Conservation (phyloP, 2,888 invertebrate species). For the Eremobia ochroleuca region DNA sequence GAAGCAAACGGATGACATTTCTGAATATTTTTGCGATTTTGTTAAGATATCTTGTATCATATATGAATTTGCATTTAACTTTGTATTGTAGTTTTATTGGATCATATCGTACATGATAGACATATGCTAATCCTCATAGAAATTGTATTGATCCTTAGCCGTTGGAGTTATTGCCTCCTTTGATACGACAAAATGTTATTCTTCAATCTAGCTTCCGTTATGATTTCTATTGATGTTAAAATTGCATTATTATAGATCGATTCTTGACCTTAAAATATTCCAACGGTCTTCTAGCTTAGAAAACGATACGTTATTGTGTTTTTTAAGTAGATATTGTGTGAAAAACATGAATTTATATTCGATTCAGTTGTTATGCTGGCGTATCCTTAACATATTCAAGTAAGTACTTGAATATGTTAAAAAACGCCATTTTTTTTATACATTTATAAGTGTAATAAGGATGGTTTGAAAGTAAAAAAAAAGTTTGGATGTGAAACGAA, state of each 20-base stretch:
- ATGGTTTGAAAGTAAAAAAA: not conserved
- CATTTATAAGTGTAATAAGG: too few species aligned
- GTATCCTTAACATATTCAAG: constrained; percentile 15
- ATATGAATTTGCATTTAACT: constrained; percentile 87
- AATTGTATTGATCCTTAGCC: constrained; percentile 76
- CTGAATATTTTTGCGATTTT: constrained; percentile 63
- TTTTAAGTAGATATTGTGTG: constrained; percentile 37
- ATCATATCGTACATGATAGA: constrained; percentile 88
- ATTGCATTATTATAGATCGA: constrained; percentile 71
- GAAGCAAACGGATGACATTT: constrained; percentile 78
- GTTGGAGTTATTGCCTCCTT: constrained; percentile 77
- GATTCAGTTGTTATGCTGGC: not conserved
- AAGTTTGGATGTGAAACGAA: constrained; percentile 13
- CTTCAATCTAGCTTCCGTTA: constrained; percentile 87
- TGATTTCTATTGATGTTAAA: constrained; percentile 84
- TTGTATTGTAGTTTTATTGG: constrained; percentile 82
- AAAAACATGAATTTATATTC: constrained; percentile 8
- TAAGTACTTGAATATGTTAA: too few species aligned
- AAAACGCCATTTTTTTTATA: too few species aligned
- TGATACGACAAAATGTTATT: constrained; percentile 84
- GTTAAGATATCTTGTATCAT: constrained; percentile 78
- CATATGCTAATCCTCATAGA: constrained; percentile 86
- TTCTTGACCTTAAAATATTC: constrained; percentile 82
- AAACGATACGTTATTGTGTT: constrained; percentile 73
- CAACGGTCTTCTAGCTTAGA: constrained; percentile 78